Conservation (phyloP, 2,113 vertebrate species). For the Bufo bufo region DNA sequence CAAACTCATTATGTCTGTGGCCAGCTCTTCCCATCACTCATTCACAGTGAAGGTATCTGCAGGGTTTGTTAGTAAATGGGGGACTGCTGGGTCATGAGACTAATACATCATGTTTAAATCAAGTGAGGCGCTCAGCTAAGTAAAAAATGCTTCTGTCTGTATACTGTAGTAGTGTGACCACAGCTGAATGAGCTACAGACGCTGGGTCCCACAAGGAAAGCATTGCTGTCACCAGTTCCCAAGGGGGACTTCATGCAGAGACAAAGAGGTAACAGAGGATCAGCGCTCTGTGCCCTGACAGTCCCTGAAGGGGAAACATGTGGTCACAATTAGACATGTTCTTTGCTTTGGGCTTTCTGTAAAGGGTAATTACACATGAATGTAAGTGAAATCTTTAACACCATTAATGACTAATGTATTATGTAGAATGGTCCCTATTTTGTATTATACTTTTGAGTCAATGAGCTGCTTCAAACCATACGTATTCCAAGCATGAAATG, state of each 20-base stretch:
- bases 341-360: constrained; percentile 35
- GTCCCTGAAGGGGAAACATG: constrained; percentile 33
- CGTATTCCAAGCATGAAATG: background rate
- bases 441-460: constrained; percentile 16
- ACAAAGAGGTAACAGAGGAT: constrained; percentile 46
- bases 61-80: background rate
- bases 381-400: constrained; percentile 17
- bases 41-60: background rate
- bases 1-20: background rate
- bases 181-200: constrained; percentile 23
- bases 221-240: constrained; percentile 25
- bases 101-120: background rate
- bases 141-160: background rate
- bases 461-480: background rate
- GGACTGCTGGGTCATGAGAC: background rate
- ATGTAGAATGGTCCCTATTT: background rate
- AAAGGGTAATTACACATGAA: constrained; percentile 35
- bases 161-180: constrained; percentile 1
- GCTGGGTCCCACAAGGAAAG: constrained; percentile 2
- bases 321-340: constrained; percentile 50
- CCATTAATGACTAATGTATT: constrained; percentile 21
- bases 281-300: constrained; percentile 14
- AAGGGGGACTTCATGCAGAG: constrained; percentile 24
- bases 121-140: background rate
- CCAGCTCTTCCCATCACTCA: background rate